phyloP scores from a whole-genome alignment of 2,797 vertebrate genomes.

The Malurus leucopterus region DNA sequence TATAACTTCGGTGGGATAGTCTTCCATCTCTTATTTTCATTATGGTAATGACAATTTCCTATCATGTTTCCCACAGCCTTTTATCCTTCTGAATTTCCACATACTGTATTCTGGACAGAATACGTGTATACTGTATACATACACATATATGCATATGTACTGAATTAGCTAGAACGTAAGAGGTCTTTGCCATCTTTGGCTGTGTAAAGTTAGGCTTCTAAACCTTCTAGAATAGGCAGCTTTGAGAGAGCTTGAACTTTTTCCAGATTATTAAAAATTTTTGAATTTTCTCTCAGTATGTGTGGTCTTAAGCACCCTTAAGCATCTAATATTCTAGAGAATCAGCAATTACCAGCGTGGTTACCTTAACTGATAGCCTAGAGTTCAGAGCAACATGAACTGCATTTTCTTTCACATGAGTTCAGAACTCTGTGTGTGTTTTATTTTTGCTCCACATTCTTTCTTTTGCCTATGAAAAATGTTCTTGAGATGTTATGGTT shows the following conservation, averaged over 20 bases:
- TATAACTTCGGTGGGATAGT: neutral
- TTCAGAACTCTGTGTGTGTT: neutral
- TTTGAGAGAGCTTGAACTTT: neutral
- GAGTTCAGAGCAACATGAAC: neutral
- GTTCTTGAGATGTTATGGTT: neutral
- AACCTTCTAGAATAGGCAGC: neutral
- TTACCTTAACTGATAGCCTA: neutral
- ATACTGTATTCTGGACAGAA: neutral
- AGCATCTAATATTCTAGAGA: neutral
- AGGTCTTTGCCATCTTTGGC: neutral
- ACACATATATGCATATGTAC: neutral
- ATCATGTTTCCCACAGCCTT: neutral
- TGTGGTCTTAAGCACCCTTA: neutral
- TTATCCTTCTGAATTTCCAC: neutral
- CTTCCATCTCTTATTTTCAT: neutral
- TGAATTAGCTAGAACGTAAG: neutral
- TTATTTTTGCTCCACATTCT: neutral
- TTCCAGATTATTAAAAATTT: neutral
- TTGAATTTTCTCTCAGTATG: neutral
- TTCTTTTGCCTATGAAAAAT: neutral
- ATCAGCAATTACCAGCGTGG: neutral
- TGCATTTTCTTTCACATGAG: neutral
- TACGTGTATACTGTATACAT: neutral
- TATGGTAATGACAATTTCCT: neutral
- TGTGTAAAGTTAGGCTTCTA: neutral